These are phyloP conservation scores for Apteryx owenii DNA, from an alignment of 2,113 vertebrate genomes.

Conservation along the genomic window DNA sequence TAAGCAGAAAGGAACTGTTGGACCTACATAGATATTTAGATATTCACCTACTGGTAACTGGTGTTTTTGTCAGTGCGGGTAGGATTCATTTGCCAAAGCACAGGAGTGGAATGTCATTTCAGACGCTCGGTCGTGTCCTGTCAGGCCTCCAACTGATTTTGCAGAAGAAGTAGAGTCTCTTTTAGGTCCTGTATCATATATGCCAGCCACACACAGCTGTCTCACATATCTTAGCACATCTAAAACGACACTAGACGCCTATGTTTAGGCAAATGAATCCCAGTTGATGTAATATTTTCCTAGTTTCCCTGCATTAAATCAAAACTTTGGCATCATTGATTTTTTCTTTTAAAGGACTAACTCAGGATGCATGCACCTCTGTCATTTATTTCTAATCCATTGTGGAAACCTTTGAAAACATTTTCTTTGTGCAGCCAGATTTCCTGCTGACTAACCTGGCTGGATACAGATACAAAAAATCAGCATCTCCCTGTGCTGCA, in stretches of 20 bases:
- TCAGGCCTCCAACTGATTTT: neutral
- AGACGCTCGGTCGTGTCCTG: neutral
- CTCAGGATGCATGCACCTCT: neutral
- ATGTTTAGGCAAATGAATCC: neutral
- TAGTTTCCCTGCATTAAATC: neutral
- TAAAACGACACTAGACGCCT: neutral
- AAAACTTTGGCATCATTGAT: neutral
- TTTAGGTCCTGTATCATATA: neutral
- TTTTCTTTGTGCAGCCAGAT: neutral
- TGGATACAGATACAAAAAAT: neutral
- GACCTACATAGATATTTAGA: neutral
- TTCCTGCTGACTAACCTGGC: constrained; percentile 10
- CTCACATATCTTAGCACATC: neutral
- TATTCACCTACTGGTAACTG: neutral
- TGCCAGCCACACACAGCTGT: neutral
- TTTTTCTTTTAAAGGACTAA: neutral
- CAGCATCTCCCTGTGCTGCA: neutral
- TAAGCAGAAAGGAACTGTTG: neutral
- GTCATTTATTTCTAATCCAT: neutral
- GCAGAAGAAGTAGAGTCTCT: neutral
- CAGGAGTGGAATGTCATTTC: neutral
- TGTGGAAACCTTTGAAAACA: neutral
- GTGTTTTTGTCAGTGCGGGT: neutral
- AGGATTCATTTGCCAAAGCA: neutral
- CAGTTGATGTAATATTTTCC: neutral